Conservation (phyloP, 2,113 vertebrate species). For the Melanotaenia duboulayi region DNA sequence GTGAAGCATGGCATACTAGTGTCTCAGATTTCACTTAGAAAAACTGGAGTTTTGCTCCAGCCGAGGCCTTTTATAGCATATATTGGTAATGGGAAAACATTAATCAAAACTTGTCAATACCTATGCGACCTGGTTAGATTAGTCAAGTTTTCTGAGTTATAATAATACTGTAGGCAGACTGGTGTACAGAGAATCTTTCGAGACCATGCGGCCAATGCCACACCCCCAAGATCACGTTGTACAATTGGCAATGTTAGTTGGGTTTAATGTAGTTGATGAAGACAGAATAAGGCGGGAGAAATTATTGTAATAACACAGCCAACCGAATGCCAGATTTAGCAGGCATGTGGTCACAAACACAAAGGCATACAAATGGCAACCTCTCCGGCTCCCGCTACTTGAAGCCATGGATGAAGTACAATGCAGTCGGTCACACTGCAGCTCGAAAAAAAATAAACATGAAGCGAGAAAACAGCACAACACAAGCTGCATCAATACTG, state of each 20-base stretch:
- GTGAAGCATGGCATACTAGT: conserved; percentile 10
- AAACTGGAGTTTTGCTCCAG: conserved; percentile 19
- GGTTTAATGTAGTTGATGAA: neutral
- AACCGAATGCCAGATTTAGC: conserved; percentile 23
- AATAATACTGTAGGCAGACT: neutral
- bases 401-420: conserved; percentile 53
- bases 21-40: conserved; percentile 5
- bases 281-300: conserved; percentile 3
- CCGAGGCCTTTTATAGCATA: neutral
- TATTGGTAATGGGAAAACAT: neutral
- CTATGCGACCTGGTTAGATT: neutral
- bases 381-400: conserved; percentile 26
- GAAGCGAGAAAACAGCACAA: neutral
- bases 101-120: neutral
- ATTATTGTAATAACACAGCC: neutral
- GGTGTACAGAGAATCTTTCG: neutral
- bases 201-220: neutral
- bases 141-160: neutral
- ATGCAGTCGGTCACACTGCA: neutral
- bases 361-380: conserved; percentile 42
- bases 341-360: conserved; percentile 27
- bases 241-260: neutral
- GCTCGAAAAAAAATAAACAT: conserved; percentile 22
- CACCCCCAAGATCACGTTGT: neutral
- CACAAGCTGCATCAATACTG: conserved; percentile 5